These are phyloP conservation scores for Cerastis rubricosa DNA, from an alignment of 2,888 invertebrate genomes.

Conservation along the genomic window DNA sequence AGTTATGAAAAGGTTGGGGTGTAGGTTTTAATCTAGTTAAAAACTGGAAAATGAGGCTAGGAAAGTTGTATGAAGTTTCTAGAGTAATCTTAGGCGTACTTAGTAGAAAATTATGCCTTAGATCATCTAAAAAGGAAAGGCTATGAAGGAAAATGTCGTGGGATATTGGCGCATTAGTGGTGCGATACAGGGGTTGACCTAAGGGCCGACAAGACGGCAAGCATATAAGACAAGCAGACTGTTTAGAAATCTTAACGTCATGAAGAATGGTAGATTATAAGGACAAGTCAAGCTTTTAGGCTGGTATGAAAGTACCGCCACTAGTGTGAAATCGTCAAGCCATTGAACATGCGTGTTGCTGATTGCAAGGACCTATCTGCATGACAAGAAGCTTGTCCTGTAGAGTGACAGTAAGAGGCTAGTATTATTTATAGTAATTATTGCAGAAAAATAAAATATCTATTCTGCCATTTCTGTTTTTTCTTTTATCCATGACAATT, in stretches of 20 bases:
- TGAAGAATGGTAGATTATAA: neutral
- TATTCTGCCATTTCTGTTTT: neutral
- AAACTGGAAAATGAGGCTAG: neutral
- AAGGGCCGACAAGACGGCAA: neutral
- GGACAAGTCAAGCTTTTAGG: neutral
- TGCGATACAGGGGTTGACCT: neutral
- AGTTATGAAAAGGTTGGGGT: slow-evolving; percentile 8
- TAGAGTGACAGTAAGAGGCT: neutral
- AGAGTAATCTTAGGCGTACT: neutral
- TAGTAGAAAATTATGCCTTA: neutral
- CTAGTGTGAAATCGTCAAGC: neutral
- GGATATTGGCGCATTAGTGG: neutral
- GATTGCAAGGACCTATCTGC: neutral
- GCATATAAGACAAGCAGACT: neutral
- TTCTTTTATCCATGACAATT: neutral
- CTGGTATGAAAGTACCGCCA: neutral
- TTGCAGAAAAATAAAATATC: neutral
- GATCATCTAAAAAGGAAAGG: neutral
- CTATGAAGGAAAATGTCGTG: neutral
- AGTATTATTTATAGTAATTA: neutral
- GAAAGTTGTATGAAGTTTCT: neutral
- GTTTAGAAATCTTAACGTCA: neutral
- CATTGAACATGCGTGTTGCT: too few species aligned
- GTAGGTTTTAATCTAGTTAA: slow-evolving; percentile 3
- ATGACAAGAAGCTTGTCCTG: neutral